Base-by-base conservation (phyloP, 2,797 vertebrate species). In the Sarcophilus harrisii region DNA sequence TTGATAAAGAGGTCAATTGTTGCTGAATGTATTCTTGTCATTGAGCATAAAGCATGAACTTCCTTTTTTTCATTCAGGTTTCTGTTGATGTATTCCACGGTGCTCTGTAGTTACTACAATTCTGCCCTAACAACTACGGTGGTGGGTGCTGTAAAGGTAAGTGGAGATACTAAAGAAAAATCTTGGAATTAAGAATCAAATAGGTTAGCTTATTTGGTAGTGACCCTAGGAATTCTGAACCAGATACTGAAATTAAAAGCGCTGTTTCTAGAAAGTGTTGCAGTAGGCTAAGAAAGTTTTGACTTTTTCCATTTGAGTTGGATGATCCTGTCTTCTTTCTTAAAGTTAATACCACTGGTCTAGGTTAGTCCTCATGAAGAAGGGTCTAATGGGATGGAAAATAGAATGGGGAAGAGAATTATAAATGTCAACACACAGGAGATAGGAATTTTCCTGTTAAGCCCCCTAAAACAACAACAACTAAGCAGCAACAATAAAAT, bases 51-150 rank as follows among this genome's bases (percentile, higher is more conserved):
- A 57, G 8, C 2, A 27, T 8, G 2, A 52, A 91, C 54, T 96
- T 8, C 10, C 62, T 96, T 62, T 91, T 24, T 24, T 6, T 32
- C 9, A 95, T 96, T 92, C 98, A 99, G 99, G 98, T 99, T 99
- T 97, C 98, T 99, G 52, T 95, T 99, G 98, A 99, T 99, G 99
- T 99, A 99, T 98, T 99, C 99, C 92, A 99, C 99, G 32, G 98
- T 99, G 59, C 98, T 99, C 89, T 99, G 99, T 98, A 99, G 99
- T 97, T 98, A 99, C 97, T 99, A 99, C 97, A 99, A 99, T 98
- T 99, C 99, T 5, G 99, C 99, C 0, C 99, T 99, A 29, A 99
- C 99, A 0, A 99, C 99, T 0, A 99, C 99, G 1, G 99, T 99
- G 27, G 99, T 99, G 29, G 99, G 99, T 38, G 99, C 99, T 73